Evolutionary conservation across 2,113 vertebrate genomes (phyloP), one percentile per base, ranked within the genome.

Genomic region (Sander lucioperca): DNA sequence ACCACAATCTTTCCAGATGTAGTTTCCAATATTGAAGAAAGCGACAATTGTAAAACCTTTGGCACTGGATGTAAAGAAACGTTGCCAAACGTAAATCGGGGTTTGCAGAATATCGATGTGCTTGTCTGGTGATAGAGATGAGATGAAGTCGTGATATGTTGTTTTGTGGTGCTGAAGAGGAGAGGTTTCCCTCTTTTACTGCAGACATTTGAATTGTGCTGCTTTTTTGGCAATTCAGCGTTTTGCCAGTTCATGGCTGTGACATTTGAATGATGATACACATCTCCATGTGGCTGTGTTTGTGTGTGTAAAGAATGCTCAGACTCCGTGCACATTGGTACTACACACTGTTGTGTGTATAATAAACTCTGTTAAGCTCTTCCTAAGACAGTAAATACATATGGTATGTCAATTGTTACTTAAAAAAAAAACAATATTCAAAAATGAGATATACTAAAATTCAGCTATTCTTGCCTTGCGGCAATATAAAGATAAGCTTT

Each of bases 241-340:
- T 64, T 70, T 0, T 36, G 30, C 16, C 12, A 71, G 57, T 47
- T 72, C 50, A 57, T 48, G 36, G 19, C 33, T 64, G 58, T 72
- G 64, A 59, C 54, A 77, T 77, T 77, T 77, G 16, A 82, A 47
- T 43, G 27, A 25, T 43, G 51, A 39, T 21, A 56, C 19, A 23
- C 33, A 11, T 39, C 27, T 15, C 18, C 19, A n/a, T 57, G 15
- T 71, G 12, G 36, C 15, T 71, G n/a, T 27, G 39, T 43, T 43
- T 43, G 39, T 73, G n/a, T 45, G 25, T 61, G 58, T 51, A n/a
- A 27, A 58, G 19, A 39, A 19, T 62, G 15, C 36, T 54, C 21
- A 23, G 30, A 18, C 30, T 18, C 1, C 2, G 0, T 8, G 18
- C 66, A 53, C 1, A 4, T 15, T 59, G 23, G 9, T 43, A 18